phyloP scores from a whole-genome alignment of 1,140 invertebrate species.

The Drosophila bocqueti region DNA sequence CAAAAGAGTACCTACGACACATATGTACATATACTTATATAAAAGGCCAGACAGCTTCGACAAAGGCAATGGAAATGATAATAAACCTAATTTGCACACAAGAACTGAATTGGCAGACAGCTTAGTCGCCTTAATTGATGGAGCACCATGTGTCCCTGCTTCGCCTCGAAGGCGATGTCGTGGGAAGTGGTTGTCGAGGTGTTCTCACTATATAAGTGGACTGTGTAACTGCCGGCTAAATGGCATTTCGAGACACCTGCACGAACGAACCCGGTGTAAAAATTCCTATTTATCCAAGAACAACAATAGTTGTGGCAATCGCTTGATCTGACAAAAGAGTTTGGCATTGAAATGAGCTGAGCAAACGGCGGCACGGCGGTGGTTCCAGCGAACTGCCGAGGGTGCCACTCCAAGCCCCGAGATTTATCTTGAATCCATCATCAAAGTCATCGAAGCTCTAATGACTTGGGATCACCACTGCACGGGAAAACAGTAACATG shows the following conservation, averaged over 20 bases:
- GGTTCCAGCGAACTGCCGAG: slow-evolving; percentile 1
- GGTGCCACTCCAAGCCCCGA: slow-evolving; percentile 4
- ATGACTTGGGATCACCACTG: slow-evolving; percentile 33
- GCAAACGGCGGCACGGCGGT: slow-evolving; percentile 10
- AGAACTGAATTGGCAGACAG: slow-evolving; percentile 29
- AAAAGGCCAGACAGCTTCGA: slow-evolving; percentile 24
- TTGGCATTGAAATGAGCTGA: slow-evolving; percentile 52
- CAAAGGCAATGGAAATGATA: slow-evolving; percentile 34
- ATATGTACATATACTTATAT: not conserved
- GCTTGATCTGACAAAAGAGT: slow-evolving; percentile 43
- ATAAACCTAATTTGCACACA: slow-evolving; percentile 56
- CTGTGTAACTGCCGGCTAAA: slow-evolving; percentile 38
- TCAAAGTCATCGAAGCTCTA: slow-evolving; percentile 30
- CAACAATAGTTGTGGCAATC: slow-evolving; percentile 46
- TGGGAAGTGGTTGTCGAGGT: slow-evolving; percentile 45
- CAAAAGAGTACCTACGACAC: slow-evolving; percentile 5
- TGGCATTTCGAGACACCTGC: slow-evolving; percentile 70
- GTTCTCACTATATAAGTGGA: slow-evolving; percentile 30
- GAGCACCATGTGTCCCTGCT: slow-evolving; percentile 18
- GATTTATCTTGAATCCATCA: slow-evolving; percentile 19
- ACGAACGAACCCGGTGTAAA: slow-evolving; percentile 10
- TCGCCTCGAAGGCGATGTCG: slow-evolving; percentile 17
- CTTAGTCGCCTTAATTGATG: slow-evolving; percentile 50
- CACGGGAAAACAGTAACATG: not conserved
- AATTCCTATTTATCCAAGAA: slow-evolving; percentile 42